These are phyloP conservation scores for Enteromius radiatus DNA, from an alignment of 2,797 vertebrate genomes.

Conservation along the genomic window DNA sequence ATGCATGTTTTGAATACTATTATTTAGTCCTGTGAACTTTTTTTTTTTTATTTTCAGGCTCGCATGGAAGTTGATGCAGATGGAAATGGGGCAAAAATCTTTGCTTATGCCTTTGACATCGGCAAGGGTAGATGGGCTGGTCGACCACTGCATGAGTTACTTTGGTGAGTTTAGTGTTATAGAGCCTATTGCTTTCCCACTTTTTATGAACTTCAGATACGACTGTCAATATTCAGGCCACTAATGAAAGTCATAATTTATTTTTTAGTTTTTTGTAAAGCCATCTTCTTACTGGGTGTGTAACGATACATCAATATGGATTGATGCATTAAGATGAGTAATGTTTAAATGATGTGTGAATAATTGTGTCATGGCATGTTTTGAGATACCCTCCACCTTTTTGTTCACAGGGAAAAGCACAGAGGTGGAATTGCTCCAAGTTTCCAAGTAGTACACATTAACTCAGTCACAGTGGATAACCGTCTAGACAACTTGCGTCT, in stretches of 20 bases:
- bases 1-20: background rate
- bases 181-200: background rate
- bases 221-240: background rate
- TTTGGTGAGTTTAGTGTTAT: conserved; percentile 84
- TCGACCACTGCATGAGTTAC: conserved; percentile 91
- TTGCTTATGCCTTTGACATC: conserved; percentile 98
- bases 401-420: conserved; percentile 89
- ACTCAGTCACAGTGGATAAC: conserved; percentile 96
- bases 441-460: conserved; percentile 97
- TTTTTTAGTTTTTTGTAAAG: background rate
- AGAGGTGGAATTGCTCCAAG: conserved; percentile 94
- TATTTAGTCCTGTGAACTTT: background rate
- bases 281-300: background rate
- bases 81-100: conserved; percentile 98
- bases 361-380: background rate
- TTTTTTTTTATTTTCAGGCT: conserved; percentile 75
- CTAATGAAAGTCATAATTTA: background rate
- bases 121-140: conserved; percentile 93
- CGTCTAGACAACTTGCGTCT: conserved; percentile 94
- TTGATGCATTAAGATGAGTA: background rate
- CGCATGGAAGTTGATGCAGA: conserved; percentile 99
- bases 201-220: background rate
- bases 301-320: background rate
- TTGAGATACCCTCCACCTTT: background rate
- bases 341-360: background rate